Conservation (phyloP, 1,140 invertebrate species). For the Trinorchestia longiramus region DNA sequence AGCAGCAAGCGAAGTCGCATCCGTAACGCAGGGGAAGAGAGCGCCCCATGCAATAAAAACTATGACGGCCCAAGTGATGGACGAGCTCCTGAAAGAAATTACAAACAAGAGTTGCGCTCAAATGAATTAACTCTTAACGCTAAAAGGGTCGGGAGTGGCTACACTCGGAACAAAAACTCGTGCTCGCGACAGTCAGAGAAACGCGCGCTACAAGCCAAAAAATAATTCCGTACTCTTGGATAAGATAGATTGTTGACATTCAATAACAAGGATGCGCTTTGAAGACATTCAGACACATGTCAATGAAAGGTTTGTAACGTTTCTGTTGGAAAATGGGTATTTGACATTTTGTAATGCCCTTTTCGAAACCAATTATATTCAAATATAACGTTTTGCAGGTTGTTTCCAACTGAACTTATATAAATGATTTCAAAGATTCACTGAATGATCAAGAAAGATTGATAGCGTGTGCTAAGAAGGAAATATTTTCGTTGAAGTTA, state of each 20-base stretch:
- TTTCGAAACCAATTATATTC: background rate
- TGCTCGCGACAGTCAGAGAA: background rate
- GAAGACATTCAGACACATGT: background rate
- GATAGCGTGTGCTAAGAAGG: background rate
- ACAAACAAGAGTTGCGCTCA: conserved; percentile 40
- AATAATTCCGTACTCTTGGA: background rate
- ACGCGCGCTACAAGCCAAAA: background rate
- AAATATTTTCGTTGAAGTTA: background rate
- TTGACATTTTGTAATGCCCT: background rate
- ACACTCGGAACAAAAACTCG: background rate
- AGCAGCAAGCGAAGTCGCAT: background rate
- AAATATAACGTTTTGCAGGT: background rate
- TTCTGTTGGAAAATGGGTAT: background rate
- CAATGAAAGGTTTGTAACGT: background rate
- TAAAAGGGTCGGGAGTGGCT: conserved; percentile 32
- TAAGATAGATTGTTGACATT: background rate
- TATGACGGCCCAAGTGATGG: background rate
- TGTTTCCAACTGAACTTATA: background rate
- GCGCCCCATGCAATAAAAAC: background rate
- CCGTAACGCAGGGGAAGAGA: conserved; percentile 8
- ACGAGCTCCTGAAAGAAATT: conserved; percentile 54
- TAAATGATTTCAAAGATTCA: background rate
- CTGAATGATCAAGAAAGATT: background rate
- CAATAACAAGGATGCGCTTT: background rate
- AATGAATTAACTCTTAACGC: conserved; percentile 51